Evolutionary conservation across 1,140 invertebrate genomes (phyloP).

Genomic region (Aphaenogaster floridana): DNA sequence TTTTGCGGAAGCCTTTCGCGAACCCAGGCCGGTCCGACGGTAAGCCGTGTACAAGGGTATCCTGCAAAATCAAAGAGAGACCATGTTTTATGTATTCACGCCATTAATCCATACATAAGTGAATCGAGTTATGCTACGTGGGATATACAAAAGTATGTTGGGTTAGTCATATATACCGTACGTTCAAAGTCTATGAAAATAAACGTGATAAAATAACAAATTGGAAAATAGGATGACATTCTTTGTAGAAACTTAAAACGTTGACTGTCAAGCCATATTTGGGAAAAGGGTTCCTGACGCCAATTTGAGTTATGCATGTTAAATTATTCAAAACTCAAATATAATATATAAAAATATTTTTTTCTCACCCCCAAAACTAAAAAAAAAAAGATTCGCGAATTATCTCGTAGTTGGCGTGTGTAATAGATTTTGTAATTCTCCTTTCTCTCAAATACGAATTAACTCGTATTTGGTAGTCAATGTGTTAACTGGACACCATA

Average conservation of each 20-base stretch:
- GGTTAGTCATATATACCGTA: not conserved
- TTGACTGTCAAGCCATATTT: too few relatives aligned
- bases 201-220: not conserved
- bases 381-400: too few relatives aligned
- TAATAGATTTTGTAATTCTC: too few relatives aligned
- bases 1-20: constrained; percentile 92
- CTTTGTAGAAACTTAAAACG: not conserved
- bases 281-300: too few relatives aligned
- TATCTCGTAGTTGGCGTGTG: too few relatives aligned
- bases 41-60: constrained; percentile 91
- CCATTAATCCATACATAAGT: not conserved
- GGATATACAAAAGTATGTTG: not conserved
- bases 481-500: not conserved
- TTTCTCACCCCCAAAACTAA: too few relatives aligned
- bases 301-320: too few relatives aligned
- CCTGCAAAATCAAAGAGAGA: constrained; percentile 87
- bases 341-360: too few relatives aligned
- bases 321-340: too few relatives aligned
- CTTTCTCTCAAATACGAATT: too few relatives aligned
- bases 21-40: constrained; percentile 92
- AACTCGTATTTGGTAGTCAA: too few relatives aligned
- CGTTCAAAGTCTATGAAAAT: not conserved
- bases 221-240: not conserved
- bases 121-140: not conserved
- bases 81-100: not conserved